A percentile compares a stretch with the other conserved stretches of the same genome.
phyloP scores from a whole-genome alignment of 2,888 invertebrate genomes.

The Sclerodermus sp. region DNA sequence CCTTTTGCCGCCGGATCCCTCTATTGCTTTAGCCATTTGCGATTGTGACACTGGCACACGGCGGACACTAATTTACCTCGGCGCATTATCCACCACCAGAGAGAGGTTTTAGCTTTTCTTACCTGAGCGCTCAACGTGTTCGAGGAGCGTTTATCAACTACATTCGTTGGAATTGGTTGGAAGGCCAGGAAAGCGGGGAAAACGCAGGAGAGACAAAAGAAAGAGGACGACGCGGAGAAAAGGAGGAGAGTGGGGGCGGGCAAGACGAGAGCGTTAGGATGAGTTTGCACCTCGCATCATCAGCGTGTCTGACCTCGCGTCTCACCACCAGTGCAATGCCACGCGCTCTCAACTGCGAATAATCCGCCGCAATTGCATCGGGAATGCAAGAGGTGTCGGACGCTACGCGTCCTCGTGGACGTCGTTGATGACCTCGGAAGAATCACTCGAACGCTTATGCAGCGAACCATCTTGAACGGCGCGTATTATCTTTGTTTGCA shows the following conservation, averaged over 20 bases:
- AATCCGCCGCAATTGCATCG: conserved; percentile 18
- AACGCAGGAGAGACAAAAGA: neutral
- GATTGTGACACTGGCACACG: too few relatives aligned
- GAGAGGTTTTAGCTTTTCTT: too few relatives aligned
- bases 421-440: conserved; percentile 5
- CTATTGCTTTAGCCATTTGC: too few relatives aligned
- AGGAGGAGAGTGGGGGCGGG: conserved; percentile 4
- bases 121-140: too few relatives aligned
- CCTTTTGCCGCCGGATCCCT: too few relatives aligned
- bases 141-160: too few relatives aligned
- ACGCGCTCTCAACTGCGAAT: conserved; percentile 18
- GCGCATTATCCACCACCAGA: too few relatives aligned
- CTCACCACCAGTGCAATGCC: conserved; percentile 17
- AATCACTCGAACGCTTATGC: neutral
- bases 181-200: too few relatives aligned
- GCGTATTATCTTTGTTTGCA: neutral
- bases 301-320: conserved; percentile 23
- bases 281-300: conserved; percentile 16
- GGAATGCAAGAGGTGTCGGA: conserved; percentile 8
- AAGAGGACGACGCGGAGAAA: neutral
- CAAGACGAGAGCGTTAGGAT: conserved; percentile 11
- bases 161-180: too few relatives aligned
- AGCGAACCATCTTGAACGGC: neutral
- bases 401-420: conserved; percentile 4
- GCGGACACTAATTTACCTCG: too few relatives aligned